A percentile compares a stretch with the other conserved stretches of the same genome.
These are phyloP conservation scores for Tetropium fuscum DNA, from an alignment of 2,888 invertebrate species.

Conservation along the genomic window DNA sequence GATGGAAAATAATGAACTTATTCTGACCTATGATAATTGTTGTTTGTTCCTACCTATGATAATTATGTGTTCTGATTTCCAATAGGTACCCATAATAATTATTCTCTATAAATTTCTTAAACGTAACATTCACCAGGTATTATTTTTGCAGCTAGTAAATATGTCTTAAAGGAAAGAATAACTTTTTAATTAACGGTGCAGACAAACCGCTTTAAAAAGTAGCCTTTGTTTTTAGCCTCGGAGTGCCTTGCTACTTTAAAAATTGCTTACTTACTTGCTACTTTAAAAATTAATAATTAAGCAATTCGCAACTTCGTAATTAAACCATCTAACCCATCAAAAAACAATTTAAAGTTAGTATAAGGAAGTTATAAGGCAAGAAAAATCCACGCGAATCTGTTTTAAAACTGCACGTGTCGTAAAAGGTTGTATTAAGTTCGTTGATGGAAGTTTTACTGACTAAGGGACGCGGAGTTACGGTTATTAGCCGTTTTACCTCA, in stretches of 20 bases:
- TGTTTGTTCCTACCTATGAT: too few relatives aligned
- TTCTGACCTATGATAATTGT: too few relatives aligned
- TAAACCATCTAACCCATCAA: slow-evolving; percentile 33
- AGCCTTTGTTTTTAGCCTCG: slow-evolving; percentile 3
- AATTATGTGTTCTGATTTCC: too few relatives aligned
- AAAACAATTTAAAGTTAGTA: slow-evolving; percentile 38
- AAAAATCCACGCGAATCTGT: slow-evolving; percentile 45
- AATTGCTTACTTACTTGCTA: too few relatives aligned
- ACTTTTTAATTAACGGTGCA: slow-evolving; percentile 18
- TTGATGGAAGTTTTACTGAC: slow-evolving; percentile 69
- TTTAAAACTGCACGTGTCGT: slow-evolving; percentile 69
- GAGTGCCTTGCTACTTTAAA: slow-evolving; percentile 15
- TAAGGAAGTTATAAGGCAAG: slow-evolving; percentile 25
- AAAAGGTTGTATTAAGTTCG: slow-evolving; percentile 46
- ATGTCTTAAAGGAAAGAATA: slow-evolving; percentile 5
- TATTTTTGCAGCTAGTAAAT: neutral
- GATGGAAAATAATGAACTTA: too few relatives aligned
- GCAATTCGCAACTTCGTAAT: slow-evolving; percentile 36
- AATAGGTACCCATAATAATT: too few relatives aligned
- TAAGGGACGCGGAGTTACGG: slow-evolving; percentile 74
- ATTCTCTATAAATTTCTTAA: too few relatives aligned
- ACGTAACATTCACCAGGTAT: too few relatives aligned
- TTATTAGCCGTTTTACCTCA: slow-evolving; percentile 76
- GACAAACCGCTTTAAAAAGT: neutral
- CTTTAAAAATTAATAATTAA: slow-evolving; percentile 35